Conservation (phyloP, 2,888 invertebrate genomes). For the Incurvaria masculella region DNA sequence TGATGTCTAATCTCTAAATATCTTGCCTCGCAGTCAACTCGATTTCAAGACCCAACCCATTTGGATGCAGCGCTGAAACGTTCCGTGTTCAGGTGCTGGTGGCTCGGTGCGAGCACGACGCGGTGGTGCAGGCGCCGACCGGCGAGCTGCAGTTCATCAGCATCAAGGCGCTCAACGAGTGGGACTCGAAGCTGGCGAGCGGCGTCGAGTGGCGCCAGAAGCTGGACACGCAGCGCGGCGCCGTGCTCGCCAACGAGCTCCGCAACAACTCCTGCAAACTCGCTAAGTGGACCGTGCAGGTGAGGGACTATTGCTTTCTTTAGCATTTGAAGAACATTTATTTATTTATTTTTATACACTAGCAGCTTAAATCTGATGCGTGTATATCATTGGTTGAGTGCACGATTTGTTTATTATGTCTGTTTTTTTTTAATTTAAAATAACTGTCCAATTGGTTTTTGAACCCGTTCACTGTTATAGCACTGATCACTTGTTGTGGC, state of each 20-base stretch:
- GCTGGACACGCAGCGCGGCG: conserved; percentile 95
- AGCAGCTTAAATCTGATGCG: too few species aligned
- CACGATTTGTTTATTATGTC: too few species aligned
- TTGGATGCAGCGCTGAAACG: neutral
- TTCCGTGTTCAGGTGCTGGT: conserved; percentile 62
- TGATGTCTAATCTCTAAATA: too few species aligned
- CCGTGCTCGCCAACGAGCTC: conserved; percentile 96
- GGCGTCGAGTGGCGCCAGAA: conserved; percentile 99
- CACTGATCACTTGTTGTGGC: too few species aligned
- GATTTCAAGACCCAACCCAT: neutral
- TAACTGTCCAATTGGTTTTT: too few species aligned
- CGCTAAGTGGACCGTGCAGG: conserved; percentile 98
- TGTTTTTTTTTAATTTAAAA: too few species aligned
- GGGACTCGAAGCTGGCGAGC: conserved; percentile 95
- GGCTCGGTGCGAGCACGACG: conserved; percentile 96
- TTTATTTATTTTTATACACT: too few species aligned
- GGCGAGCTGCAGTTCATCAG: conserved; percentile 91
- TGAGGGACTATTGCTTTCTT: too few species aligned
- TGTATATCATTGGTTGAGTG: too few species aligned
- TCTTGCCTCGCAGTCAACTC: too few species aligned
- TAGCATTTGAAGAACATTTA: too few species aligned
- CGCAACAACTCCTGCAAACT: conserved; percentile 99
- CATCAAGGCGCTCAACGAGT: conserved; percentile 97
- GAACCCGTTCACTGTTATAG: too few species aligned
- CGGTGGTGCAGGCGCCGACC: conserved; percentile 81